Percentiles rank a stretch among this genome's conserved stretches.
Conservation (phyloP, 1,140 invertebrate genomes). For the Bombus vancouverensis region DNA sequence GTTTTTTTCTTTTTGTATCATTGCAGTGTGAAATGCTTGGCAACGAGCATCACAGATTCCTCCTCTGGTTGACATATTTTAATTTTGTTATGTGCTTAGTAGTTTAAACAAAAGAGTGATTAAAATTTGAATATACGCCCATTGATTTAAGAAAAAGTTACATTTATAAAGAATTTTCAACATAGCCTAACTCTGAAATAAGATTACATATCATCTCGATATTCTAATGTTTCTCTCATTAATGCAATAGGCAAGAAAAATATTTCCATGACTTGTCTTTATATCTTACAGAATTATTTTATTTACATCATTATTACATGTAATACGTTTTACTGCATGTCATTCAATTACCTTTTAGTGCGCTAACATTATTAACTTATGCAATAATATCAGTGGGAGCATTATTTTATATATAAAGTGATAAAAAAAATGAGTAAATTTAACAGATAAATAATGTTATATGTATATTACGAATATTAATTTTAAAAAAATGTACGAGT, state of each 20-base stretch:
- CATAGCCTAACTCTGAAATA: conserved; percentile 46
- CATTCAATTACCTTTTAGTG: conserved; percentile 59
- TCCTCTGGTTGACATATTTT: conserved; percentile 28
- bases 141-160: conserved; percentile 13
- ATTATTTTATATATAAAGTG: conserved; percentile 49
- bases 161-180: conserved; percentile 38
- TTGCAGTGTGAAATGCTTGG: conserved; percentile 65
- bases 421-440: conserved; percentile 13
- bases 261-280: not conserved
- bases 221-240: conserved; percentile 47
- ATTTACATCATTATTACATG: conserved; percentile 67
- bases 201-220: conserved; percentile 16
- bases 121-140: not conserved
- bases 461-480: not conserved
- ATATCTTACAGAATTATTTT: conserved; percentile 61
- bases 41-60: conserved; percentile 68
- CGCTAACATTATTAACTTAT: conserved; percentile 48
- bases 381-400: conserved; percentile 60
- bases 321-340: conserved; percentile 49
- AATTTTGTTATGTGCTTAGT: conserved; percentile 7
- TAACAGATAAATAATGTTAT: not conserved
- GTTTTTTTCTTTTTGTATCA: conserved; percentile 64
- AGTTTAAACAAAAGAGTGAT: conserved; percentile 2
- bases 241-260: conserved; percentile 1
- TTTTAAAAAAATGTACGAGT: not conserved